Evolutionary conservation across 2,113 vertebrate genomes (phyloP).

Genomic region (Meleagris gallopavo): DNA sequence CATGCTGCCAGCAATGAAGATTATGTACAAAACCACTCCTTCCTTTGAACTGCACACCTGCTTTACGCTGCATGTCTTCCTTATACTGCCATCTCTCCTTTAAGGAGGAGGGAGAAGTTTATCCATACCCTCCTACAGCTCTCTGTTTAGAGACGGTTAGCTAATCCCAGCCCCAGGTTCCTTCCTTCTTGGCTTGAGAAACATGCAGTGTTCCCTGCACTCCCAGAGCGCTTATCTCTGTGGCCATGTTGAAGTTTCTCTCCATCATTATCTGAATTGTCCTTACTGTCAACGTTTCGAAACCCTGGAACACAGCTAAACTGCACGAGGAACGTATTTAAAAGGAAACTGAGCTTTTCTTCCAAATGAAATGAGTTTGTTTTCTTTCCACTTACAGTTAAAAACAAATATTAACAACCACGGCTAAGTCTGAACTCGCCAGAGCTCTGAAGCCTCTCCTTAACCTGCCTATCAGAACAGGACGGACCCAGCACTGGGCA

Average conservation of each 20-base stretch:
- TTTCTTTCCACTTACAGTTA: background rate
- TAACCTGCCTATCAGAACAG: background rate
- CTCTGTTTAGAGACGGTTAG: background rate
- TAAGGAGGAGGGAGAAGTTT: background rate
- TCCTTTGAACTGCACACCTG: background rate
- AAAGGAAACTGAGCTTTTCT: background rate
- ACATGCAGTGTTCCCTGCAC: background rate
- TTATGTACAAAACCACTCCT: background rate
- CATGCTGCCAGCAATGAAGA: background rate
- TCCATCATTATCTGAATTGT: background rate
- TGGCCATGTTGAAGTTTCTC: background rate
- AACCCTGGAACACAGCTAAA: background rate
- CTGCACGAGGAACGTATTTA: background rate
- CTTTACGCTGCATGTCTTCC: background rate
- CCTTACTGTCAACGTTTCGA: background rate
- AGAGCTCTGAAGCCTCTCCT: background rate
- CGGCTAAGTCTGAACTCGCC: background rate
- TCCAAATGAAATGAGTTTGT: background rate
- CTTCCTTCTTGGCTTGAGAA: background rate
- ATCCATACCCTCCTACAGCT: background rate
- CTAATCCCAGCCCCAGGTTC: background rate
- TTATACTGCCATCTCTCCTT: background rate
- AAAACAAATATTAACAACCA: background rate
- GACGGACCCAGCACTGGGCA: background rate
- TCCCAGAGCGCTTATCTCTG: slow-evolving; percentile 4